phyloP scores from a whole-genome alignment of 2,888 invertebrate species.

The Halocaridina rubra region DNA sequence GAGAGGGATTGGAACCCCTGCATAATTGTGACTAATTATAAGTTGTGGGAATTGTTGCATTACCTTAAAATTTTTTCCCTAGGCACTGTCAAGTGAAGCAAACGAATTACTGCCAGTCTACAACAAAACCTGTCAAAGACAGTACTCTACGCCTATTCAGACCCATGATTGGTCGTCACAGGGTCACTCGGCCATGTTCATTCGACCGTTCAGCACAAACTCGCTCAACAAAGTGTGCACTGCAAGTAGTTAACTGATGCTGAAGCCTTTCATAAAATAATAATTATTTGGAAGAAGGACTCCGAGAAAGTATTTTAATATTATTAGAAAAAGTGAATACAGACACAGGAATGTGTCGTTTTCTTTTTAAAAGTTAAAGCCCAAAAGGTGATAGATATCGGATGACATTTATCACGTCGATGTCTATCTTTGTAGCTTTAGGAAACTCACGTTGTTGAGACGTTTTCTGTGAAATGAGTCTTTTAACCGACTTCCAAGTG shows the following conservation, averaged over 20 bases:
- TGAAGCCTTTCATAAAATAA: neutral
- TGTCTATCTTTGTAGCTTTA: too few species aligned
- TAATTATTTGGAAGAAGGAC: neutral
- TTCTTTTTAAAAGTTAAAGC: neutral
- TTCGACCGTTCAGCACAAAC: conserved; percentile 56
- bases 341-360: neutral
- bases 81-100: conserved; percentile 96
- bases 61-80: neutral
- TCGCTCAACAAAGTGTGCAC: neutral
- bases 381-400: neutral
- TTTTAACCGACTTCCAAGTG: too few species aligned
- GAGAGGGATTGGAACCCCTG: neutral
- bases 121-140: conserved; percentile 93
- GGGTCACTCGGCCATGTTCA: conserved; percentile 54
- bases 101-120: conserved; percentile 97
- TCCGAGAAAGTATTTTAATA: too few species aligned
- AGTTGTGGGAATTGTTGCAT: neutral
- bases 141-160: conserved; percentile 84
- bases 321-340: neutral
- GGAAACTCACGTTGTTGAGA: too few species aligned
- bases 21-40: neutral
- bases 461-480: too few species aligned
- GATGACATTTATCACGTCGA: too few species aligned
- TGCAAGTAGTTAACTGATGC: neutral
- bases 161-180: conserved; percentile 83